Evolutionary conservation across 2,113 vertebrate genomes (phyloP).

Genomic region (Planiliza haematocheilus): DNA sequence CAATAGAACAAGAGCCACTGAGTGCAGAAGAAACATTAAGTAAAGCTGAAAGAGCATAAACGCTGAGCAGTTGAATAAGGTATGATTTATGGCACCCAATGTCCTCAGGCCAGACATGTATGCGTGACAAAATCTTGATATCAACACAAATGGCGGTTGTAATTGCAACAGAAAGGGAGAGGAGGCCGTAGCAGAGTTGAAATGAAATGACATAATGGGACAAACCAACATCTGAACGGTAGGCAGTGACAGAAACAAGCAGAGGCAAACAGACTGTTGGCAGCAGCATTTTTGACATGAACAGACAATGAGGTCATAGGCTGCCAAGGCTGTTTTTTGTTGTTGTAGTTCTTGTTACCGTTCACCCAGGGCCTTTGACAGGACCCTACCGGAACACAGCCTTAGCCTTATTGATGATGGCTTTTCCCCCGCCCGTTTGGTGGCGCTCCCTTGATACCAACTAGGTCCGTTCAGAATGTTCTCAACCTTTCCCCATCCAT

Average conservation of each 20-base stretch:
- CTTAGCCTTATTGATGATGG: conserved; percentile 11
- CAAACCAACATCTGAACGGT: conserved; percentile 46
- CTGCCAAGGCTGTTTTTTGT: conserved; percentile 54
- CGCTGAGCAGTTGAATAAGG: conserved; percentile 16
- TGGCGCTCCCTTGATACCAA: conserved; percentile 1
- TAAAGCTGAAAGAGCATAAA: background rate
- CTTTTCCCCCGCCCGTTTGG: conserved; percentile 3
- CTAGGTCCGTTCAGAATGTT: background rate
- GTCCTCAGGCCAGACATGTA: background rate
- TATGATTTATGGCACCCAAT: conserved; percentile 14
- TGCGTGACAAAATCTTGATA: background rate
- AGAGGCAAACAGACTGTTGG: conserved; percentile 29
- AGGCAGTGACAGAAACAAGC: conserved; percentile 22
- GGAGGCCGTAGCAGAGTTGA: conserved; percentile 12
- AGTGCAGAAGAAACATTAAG: background rate
- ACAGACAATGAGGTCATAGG: conserved; percentile 69
- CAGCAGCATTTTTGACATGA: conserved; percentile 58
- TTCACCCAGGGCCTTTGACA: conserved; percentile 26
- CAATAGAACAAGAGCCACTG: conserved; percentile 13
- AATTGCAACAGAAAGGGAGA: conserved; percentile 16
- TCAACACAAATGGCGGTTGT: conserved; percentile 7
- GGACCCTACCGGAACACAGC: conserved; percentile 13
- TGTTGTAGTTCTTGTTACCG: conserved; percentile 28
- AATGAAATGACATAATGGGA: conserved; percentile 48
- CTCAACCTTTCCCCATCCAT: conserved; percentile 8